Percentiles rank a stretch among this genome's conserved stretches.
Conservation (phyloP, 2,113 vertebrate genomes). For the Elephantulus edwardii region DNA sequence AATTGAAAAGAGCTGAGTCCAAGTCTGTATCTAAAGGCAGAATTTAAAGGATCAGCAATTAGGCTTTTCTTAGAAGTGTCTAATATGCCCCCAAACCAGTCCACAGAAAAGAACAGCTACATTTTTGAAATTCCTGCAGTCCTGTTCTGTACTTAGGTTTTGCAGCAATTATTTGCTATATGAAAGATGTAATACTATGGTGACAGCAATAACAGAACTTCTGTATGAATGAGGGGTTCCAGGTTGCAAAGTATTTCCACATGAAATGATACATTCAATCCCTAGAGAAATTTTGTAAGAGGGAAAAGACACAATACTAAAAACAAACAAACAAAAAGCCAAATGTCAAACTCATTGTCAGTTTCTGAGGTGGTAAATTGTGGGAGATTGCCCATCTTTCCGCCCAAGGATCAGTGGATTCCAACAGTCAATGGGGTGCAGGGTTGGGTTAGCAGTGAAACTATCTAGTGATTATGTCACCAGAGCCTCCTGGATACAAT, state of each 20-base stretch:
- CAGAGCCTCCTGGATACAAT: too few species aligned
- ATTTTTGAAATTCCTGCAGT: background rate
- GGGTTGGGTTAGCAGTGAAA: too few species aligned
- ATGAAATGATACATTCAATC: background rate
- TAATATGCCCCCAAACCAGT: background rate
- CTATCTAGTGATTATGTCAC: too few species aligned
- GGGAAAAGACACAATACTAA: background rate
- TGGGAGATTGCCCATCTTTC: too few species aligned
- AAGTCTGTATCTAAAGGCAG: background rate
- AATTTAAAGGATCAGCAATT: background rate
- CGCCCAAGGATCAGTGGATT: too few species aligned
- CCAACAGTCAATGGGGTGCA: too few species aligned
- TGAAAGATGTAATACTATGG: background rate
- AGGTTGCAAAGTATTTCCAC: background rate
- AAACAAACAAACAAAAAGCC: too few species aligned
- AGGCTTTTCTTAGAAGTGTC: background rate
- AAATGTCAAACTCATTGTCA: too few species aligned
- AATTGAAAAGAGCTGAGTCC: background rate
- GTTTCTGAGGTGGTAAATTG: too few species aligned
- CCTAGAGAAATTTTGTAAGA: background rate
- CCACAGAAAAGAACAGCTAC: background rate
- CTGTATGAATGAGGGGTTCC: background rate
- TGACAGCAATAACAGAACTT: background rate
- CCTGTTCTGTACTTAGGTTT: background rate
- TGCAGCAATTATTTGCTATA: background rate